Evolutionary conservation across 2,888 invertebrate species (phyloP), one percentile per base, ranked within the genome.

Genomic region (Leistus spinibarbis): DNA sequence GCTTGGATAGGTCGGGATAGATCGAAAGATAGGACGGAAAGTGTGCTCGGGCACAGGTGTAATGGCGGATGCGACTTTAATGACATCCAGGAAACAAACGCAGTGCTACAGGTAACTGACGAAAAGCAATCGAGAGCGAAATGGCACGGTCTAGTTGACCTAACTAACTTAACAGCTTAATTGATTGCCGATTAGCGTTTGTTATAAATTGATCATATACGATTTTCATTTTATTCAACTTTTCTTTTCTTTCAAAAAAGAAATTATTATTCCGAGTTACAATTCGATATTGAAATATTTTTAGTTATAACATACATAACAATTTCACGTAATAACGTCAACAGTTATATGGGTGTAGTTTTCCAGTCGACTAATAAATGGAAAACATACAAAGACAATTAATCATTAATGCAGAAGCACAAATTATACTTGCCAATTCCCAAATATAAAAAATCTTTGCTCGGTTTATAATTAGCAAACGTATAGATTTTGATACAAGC

Each of bases 71-170:
- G 63, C 63, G 71, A 64, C 64, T 24, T 64, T 71, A 71, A 71
- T 71, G 71, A 71, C 71, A 64, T 71, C 53, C 71, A 71, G 71
- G 71, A 71, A 71, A 71, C 71, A 71, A 71, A 22, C 54, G 54
- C 62, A 20, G 22, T 22, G 22, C 20, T 63, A 16, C 60, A 60
- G 16, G 2, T 10, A 10, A 60, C 56, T 57, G 72, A 65, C 27
- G 57, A 72, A 65, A 54, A 40, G 40, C 40, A 40, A 40, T 40
- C 40, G 5, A 40, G 40, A 5, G 40, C 40, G 5, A 40, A 40
- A 40, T 40, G 40, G 7, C 40, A 40, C 40, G 40, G 40, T 40
- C 40, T 10, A 40, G 40, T 1, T 40, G 40, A 40, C 40, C 40
- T 7, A 40, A 40, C 40, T 40, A 40, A 40, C 40, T n/a, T n/a